These are phyloP conservation scores for Leptopterna dolabrata DNA, from an alignment of 2,888 invertebrate species.

Conservation along the genomic window DNA sequence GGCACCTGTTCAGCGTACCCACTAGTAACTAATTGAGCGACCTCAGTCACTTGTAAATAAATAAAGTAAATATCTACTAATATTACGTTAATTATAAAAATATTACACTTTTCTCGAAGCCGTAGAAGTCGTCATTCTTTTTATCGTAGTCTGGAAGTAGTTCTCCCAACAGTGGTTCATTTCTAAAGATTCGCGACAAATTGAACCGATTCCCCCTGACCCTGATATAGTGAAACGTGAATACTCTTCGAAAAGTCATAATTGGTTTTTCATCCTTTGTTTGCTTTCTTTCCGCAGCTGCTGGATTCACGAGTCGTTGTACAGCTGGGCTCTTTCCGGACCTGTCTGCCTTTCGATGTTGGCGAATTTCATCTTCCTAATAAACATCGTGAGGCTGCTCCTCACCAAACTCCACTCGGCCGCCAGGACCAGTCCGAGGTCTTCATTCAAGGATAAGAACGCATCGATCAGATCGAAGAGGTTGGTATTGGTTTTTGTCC, in stretches of 20 bases:
- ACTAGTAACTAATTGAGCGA: no score
- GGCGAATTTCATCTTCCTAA: slow-evolving; percentile 85
- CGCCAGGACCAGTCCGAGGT: slow-evolving; percentile 67
- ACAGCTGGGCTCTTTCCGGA: slow-evolving; percentile 79
- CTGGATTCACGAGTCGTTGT: slow-evolving; percentile 80
- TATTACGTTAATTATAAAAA: no score
- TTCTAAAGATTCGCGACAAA: not conserved
- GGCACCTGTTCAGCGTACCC: no score
- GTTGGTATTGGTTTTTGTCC: slow-evolving; percentile 41
- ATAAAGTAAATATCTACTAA: no score
- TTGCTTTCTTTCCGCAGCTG: slow-evolving; percentile 69
- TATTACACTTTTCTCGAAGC: not conserved
- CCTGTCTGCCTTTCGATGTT: slow-evolving; percentile 84
- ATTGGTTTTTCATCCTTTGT: not conserved
- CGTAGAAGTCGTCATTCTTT: not conserved
- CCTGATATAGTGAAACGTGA: not conserved
- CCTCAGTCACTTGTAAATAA: no score
- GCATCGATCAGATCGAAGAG: slow-evolving; percentile 63
- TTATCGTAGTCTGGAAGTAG: not conserved
- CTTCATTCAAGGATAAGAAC: slow-evolving; percentile 67
- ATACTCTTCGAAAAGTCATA: not conserved
- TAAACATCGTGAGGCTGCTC: slow-evolving; percentile 89
- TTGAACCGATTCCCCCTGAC: not conserved
- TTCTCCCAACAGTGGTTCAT: no score
- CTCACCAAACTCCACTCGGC: slow-evolving; percentile 79